Evolutionary conservation across 2,113 vertebrate genomes (phyloP), one percentile per base, ranked within the genome.

Genomic region (Dinomys branickii): DNA sequence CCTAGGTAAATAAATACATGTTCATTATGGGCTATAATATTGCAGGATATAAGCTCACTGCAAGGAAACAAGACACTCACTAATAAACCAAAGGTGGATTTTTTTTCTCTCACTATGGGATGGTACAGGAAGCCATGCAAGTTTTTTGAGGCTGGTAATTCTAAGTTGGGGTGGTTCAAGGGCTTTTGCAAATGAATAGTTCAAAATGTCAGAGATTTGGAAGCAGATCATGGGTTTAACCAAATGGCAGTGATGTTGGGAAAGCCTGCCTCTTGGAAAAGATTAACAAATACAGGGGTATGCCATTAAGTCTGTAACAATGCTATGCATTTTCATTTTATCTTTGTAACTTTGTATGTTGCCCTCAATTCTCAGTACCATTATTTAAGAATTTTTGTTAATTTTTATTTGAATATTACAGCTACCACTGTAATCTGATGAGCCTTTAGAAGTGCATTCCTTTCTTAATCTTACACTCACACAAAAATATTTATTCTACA

Each of bases 81-180:
- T 19, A 16, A 26, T 2, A 7, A 35, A 44, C n/a, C 30, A 14
- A 3, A 6, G 17, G 5, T 3, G 0, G 28, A 30, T 56, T 35
- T 63, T 44, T 4, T 4, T 12, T 41, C n/a, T 59, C 81, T 52
- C 33, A 1, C 10, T 6, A 1, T 17, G 28, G 16, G 5, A 5
- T 0, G 26, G 19, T 3, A 30, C 14, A 9, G 33, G 54, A n/a
- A 24, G 9, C 30, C 0, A 1, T 2, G 5, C 12, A 7, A 5
- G 2, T 1, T 33, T 4, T 3, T 3, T 78, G 33, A 44, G n/a
- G 35, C 30, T 50, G 14, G 28, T 2, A 7, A 73, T 41, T 86
- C 22, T 41, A 11, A 1, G 24, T 1, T 16, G 9, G 47, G 50
- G 14, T 6, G 47, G 16, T 24, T 8, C 13, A 6, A 44, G 28